Conservation (phyloP, 2,888 invertebrate genomes). For the Phaedon cochleariae region DNA sequence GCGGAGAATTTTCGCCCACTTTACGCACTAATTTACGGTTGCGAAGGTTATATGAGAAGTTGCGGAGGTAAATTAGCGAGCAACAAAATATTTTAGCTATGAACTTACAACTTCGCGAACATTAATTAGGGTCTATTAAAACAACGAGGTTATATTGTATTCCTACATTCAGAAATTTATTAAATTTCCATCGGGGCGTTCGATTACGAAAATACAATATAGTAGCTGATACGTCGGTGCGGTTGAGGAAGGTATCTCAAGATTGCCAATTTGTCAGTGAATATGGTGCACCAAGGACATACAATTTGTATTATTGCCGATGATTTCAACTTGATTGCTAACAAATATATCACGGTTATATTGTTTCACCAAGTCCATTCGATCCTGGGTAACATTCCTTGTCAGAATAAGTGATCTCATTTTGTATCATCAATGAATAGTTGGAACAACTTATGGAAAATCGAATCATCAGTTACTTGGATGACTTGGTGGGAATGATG, state of each 20-base stretch:
- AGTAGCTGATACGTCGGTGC: constrained; percentile 1
- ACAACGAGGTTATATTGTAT: constrained; percentile 39
- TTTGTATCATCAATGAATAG: too few species aligned
- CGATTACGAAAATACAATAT: not conserved
- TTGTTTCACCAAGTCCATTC: too few species aligned
- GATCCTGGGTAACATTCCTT: too few species aligned
- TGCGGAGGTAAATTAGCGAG: constrained; percentile 45
- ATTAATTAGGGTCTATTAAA: constrained; percentile 47
- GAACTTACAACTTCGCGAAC: constrained; percentile 42
- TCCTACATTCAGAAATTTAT: constrained; percentile 37
- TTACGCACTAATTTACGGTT: constrained; percentile 39
- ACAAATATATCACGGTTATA: too few species aligned
- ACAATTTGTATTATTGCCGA: too few species aligned
- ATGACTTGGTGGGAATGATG: too few species aligned
- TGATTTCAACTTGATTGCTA: too few species aligned
- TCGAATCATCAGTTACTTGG: too few species aligned
- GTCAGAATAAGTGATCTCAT: too few species aligned
- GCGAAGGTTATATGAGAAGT: constrained; percentile 43
- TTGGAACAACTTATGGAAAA: too few species aligned
- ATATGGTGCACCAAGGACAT: too few species aligned
- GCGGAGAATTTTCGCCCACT: constrained; percentile 39
- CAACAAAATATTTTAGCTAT: constrained; percentile 46
- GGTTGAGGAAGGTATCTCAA: not conserved
- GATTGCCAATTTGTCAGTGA: not conserved
- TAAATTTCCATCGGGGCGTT: constrained; percentile 9